Conservation (phyloP, 2,113 vertebrate species). For the Casuarius casuarius region DNA sequence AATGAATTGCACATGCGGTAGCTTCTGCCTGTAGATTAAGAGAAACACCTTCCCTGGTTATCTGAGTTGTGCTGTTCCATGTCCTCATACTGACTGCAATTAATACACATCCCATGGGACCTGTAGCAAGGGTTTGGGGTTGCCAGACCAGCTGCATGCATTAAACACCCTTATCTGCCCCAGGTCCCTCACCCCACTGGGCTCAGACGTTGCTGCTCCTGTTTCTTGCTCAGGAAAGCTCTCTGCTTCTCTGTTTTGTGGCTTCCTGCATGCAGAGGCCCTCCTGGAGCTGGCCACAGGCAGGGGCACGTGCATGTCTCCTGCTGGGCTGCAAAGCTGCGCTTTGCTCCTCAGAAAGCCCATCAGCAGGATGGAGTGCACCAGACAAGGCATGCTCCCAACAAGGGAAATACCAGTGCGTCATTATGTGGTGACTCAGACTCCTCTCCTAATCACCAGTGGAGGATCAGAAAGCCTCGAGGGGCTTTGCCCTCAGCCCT, state of each 20-base stretch:
- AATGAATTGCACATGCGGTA: not conserved
- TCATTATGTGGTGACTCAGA: conserved; percentile 62
- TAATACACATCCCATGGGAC: fast-evolving
- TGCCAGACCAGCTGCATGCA: not conserved
- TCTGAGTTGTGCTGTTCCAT: not conserved
- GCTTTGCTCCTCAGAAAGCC: not conserved
- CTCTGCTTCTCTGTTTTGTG: fast-evolving
- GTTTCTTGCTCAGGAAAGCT: not conserved
- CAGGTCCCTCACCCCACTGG: not conserved
- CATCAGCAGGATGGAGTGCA: not conserved
- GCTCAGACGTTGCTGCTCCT: not conserved
- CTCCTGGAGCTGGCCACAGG: not conserved
- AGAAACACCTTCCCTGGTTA: not conserved
- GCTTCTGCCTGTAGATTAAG: not conserved
- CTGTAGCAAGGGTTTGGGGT: not conserved
- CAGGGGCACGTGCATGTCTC: not conserved
- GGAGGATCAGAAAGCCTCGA: conserved; percentile 8
- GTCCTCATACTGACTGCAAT: not conserved
- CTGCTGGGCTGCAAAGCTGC: not conserved
- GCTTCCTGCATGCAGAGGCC: not conserved
- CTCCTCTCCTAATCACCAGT: conserved; percentile 38
- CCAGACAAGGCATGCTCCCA: not conserved
- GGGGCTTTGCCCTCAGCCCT: conserved; percentile 52
- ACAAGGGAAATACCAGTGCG: conserved; percentile 51
- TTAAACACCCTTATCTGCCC: not conserved